Evolutionary conservation across 2,113 vertebrate species (phyloP), one percentile per base, ranked within the genome.

Genomic region (Leiothrix lutea): DNA sequence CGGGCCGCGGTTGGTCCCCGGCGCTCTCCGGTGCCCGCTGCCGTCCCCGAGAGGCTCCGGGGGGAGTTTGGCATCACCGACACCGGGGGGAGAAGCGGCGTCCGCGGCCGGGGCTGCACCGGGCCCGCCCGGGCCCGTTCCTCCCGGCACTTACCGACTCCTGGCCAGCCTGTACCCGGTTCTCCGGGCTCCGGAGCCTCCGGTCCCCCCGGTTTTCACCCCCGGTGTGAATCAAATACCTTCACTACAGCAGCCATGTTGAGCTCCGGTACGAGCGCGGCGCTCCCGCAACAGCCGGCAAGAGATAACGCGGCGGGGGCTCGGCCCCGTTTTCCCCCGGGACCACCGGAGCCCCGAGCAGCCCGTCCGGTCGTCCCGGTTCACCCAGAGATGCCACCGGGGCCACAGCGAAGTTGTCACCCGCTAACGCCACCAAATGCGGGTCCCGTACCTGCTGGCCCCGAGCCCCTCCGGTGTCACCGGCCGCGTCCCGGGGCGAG

Each of bases 221-320:
- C 92, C 78, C 48, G 11, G 53, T 35, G 78, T 64, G 93, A 53
- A 92, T 82, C 58, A 73, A 87, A 92, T 90, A 80, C 91, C 93
- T 95, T 72, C 91, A 90, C 88, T 69, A 14, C 78, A 90, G 91
- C 95, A 96, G 95, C 95, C 95, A 96, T 94, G 87, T 96, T 96
- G 92, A 74, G 65, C 92, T 88, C 75, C 90, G 95, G 92, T 81
- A 31, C 74, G 60, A 88, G 80, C 83, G 7, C 92, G 60, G 82
- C 86, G 64, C 73, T 88, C 92, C 92, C 71, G 85, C 88, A 58
- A 40, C 70, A 93, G 26, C 91, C 84, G 66, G 65, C 18, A 29
- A 29, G 88, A 80, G 45, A 61, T 81, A 90, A 66, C 26, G n/a
- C 53, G 66, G 38, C 45, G 42, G 64, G 44, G 44, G 44, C 64